These are phyloP conservation scores for Drosophila putrida DNA, from an alignment of 2,888 invertebrate genomes.

Conservation along the genomic window DNA sequence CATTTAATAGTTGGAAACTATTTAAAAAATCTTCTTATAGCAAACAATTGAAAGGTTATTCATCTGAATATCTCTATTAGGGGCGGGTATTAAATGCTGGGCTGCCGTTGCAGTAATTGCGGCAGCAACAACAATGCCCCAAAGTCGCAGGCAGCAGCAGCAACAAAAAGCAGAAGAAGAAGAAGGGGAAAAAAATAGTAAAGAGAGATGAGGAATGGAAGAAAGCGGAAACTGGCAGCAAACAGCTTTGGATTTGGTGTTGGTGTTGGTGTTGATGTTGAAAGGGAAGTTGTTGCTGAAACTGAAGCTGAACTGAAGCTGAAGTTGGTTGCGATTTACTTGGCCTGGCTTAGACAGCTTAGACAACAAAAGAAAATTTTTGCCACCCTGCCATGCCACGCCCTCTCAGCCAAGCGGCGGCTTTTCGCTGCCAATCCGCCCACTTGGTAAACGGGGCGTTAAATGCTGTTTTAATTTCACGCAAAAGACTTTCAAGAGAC, in stretches of 20 bases:
- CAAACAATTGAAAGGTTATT: not conserved
- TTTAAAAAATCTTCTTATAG: not conserved
- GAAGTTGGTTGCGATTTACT: constrained; percentile 16
- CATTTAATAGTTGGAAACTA: too few species aligned
- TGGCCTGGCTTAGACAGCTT: constrained; percentile 52
- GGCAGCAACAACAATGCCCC: constrained; percentile 24
- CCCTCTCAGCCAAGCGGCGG: constrained; percentile 10
- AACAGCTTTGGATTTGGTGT: constrained; percentile 12
- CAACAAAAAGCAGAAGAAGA: not conserved
- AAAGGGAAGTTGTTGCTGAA: not conserved
- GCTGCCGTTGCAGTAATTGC: constrained; percentile 29
- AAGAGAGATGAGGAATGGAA: not conserved
- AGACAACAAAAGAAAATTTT: constrained; percentile 47
- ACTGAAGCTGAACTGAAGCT: constrained; percentile 16
- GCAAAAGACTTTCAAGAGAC: constrained; percentile 57
- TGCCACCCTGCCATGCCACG: constrained; percentile 15
- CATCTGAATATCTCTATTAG: not conserved
- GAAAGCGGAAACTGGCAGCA: constrained; percentile 13
- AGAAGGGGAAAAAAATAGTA: not conserved
- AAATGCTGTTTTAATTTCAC: constrained; percentile 68
- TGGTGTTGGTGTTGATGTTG: not conserved
- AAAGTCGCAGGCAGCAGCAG: constrained; percentile 3
- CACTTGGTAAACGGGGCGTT: constrained; percentile 46
- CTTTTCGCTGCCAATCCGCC: not conserved
- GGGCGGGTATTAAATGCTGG: constrained; percentile 6